Conservation (phyloP, 2,113 vertebrate genomes). For the Progne subis region DNA sequence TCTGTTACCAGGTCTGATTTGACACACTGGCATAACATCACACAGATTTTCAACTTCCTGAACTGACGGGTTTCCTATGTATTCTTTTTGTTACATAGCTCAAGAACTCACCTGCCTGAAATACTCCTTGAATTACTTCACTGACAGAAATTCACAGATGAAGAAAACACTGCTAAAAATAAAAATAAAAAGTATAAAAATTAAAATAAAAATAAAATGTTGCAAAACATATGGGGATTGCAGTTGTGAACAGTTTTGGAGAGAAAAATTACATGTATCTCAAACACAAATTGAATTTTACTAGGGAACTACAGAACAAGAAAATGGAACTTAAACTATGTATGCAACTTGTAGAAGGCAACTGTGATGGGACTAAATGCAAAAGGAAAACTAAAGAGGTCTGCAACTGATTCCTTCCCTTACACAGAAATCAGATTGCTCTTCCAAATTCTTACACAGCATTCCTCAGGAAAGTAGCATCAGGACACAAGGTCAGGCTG, state of each 20-base stretch:
- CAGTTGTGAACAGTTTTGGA: background rate
- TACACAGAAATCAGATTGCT: background rate
- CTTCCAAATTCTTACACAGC: background rate
- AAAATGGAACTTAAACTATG: background rate
- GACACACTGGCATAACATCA: slow-evolving; percentile 4
- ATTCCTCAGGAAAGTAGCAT: background rate
- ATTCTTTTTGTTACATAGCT: background rate
- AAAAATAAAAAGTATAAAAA: background rate
- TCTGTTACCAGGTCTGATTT: slow-evolving; percentile 43
- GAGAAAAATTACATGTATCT: background rate
- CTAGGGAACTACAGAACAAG: background rate
- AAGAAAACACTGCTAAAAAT: background rate
- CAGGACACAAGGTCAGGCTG: background rate
- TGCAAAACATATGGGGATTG: background rate
- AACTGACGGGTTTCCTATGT: background rate
- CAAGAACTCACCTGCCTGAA: background rate
- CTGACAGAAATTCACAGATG: background rate
- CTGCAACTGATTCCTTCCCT: background rate
- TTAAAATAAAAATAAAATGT: background rate
- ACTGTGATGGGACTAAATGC: background rate
- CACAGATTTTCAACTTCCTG: background rate
- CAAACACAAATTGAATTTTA: background rate
- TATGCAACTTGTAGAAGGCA: background rate
- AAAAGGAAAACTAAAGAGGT: background rate
- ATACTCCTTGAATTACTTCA: background rate